Percentiles rank a stretch among this genome's conserved stretches.
Evolutionary conservation across 2,888 invertebrate genomes (phyloP).

Genomic region (Cremastinae sp.): DNA sequence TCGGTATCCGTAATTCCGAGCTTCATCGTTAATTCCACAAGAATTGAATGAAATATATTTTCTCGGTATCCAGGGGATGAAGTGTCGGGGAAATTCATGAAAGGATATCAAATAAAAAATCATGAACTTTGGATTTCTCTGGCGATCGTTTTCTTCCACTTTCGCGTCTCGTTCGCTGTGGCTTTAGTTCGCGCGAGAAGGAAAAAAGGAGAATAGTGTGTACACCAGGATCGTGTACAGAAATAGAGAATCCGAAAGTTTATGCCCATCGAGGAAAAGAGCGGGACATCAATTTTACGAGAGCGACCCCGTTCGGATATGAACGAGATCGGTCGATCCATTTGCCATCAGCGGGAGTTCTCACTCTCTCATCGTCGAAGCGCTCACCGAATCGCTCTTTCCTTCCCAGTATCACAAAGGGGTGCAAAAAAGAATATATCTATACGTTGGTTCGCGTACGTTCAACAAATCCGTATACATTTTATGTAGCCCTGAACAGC

Average conservation of each 20-base stretch:
- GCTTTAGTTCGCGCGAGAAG: neutral
- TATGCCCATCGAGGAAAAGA: slow-evolving; percentile 51
- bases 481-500: slow-evolving; percentile 11
- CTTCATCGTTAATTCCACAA: too few relatives aligned
- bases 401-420: neutral
- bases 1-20: too few relatives aligned
- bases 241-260: slow-evolving; percentile 38
- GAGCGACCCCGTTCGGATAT: slow-evolving; percentile 26
- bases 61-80: too few relatives aligned
- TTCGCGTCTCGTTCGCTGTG: neutral
- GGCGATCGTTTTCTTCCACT: too few relatives aligned
- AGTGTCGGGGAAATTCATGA: too few relatives aligned
- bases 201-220: too few relatives aligned
- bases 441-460: slow-evolving; percentile 17
- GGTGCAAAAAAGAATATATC: neutral
- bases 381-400: neutral
- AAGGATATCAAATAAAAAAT: too few relatives aligned
- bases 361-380: slow-evolving; percentile 1
- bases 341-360: slow-evolving; percentile 38
- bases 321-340: slow-evolving; percentile 50
- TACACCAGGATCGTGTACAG: neutral
- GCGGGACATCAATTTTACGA: slow-evolving; percentile 56
- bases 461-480: slow-evolving; percentile 25
- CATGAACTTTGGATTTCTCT: too few relatives aligned
- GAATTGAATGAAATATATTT: too few relatives aligned